Evolutionary conservation across 2,797 vertebrate genomes (phyloP).

Genomic region (Premnoplex brunnescens): DNA sequence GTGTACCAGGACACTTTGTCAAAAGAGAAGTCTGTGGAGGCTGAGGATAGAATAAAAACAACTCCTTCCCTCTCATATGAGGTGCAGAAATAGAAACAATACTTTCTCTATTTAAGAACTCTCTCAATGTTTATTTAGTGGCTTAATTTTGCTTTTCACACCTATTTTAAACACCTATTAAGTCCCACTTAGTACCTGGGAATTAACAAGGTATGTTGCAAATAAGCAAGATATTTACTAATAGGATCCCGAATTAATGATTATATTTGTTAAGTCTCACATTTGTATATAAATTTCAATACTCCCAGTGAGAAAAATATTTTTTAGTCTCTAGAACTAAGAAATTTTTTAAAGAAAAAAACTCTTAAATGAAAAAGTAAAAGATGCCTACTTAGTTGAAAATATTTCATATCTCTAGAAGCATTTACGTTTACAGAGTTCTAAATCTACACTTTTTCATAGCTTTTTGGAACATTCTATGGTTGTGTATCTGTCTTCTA

Average conservation of each 20-base stretch:
- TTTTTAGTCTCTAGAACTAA: neutral
- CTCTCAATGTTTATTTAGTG: neutral
- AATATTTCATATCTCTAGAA: neutral
- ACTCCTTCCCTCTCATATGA: neutral
- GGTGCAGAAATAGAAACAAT: neutral
- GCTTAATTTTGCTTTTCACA: conserved; percentile 18
- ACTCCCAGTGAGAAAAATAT: neutral
- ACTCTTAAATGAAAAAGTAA: neutral
- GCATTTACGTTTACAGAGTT: neutral
- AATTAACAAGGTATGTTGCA: neutral
- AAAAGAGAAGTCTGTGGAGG: neutral
- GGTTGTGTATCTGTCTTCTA: neutral
- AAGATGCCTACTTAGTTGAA: neutral
- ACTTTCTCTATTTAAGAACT: neutral
- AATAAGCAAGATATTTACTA: neutral
- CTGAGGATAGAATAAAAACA: neutral
- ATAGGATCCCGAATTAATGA: neutral
- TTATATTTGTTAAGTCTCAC: neutral
- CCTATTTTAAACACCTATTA: neutral
- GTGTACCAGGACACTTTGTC: neutral
- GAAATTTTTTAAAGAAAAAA: neutral
- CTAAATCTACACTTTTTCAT: neutral
- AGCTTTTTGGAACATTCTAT: neutral
- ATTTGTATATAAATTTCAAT: neutral
- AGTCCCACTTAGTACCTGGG: neutral